phyloP scores from a whole-genome alignment of 2,113 vertebrate genomes.

The Noturus placidus region DNA sequence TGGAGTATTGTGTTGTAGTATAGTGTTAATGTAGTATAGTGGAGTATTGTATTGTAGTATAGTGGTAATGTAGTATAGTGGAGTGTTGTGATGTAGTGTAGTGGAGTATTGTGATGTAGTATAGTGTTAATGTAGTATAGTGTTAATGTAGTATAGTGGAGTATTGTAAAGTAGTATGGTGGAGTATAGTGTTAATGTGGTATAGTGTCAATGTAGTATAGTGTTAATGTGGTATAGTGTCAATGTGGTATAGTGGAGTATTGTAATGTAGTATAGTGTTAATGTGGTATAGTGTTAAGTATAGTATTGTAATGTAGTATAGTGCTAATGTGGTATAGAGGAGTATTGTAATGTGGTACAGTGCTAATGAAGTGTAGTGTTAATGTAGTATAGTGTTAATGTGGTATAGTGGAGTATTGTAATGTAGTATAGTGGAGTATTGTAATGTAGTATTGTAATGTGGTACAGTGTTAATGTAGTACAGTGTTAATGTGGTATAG shows the following conservation, averaged over 20 bases:
- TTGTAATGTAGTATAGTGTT: too few species aligned
- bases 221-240: too few species aligned
- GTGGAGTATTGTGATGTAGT: not conserved
- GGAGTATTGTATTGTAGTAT: not conserved
- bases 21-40: not conserved
- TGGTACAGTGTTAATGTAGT: not conserved
- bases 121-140: not conserved
- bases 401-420: not conserved
- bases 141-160: not conserved
- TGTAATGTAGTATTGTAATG: not conserved
- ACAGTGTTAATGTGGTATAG: not conserved
- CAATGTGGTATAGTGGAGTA: not conserved
- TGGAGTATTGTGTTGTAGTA: too few species aligned
- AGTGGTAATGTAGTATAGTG: not conserved
- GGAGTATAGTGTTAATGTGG: not conserved
- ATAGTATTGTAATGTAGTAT: too few species aligned
- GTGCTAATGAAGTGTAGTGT: not conserved
- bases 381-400: not conserved
- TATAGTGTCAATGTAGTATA: not conserved
- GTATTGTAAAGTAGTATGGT: not conserved
- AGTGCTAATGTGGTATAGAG: too few species aligned
- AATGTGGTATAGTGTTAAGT: too few species aligned
- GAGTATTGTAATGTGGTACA: not conserved
- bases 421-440: not conserved
- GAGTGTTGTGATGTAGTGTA: not conserved